Base-by-base conservation (phyloP, 1,140 invertebrate genomes). In the Neomicropteryx cornuta region DNA sequence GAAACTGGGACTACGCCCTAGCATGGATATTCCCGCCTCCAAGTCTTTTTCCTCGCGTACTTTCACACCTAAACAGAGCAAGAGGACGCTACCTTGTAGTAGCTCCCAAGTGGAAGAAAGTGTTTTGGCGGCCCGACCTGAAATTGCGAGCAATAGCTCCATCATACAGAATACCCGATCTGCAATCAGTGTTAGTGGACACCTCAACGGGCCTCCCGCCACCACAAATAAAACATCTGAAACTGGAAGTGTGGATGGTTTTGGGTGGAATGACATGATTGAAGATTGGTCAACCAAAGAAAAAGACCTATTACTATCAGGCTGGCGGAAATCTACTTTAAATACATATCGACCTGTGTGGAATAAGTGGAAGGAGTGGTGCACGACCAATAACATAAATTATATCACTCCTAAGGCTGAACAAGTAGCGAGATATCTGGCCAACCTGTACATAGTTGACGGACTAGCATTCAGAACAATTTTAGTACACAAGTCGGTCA, bases 21-120 rank as follows among this genome's bases (percentile, higher is more conserved):
- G 46, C 23, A 2, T 52, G 48, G 43, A 34, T 48, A 8, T 52
- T 52, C 17, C 46, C 50, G n/a, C 45, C 44, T n/a, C 42, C 48
- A 21, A 38, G 38, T 34, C 42, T 52, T n/a, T 44, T 52, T 4
- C 46, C 48, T 4, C 39, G 44, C 36, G 33, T 49, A 3, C 33
- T 52, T 11, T 18, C 24, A 1, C 50, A 52, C 24, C 44, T 51
- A 18, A 51, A 52, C 45, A 36, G 11, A 17, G 33, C 46, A 18
- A 20, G 18, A 19, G 49, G 44, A 5, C 23, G n/a, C 3, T 43
- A 43, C 30, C 14, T 39, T 23, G 20, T 56, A 18, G 39, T 51
- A 19, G 47, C 36, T 4, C 49, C 16, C 4, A 35, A 13, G 13
- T 42, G 41, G 41, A 14, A 21, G 13, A 38, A 42, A 13, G 19